Evolutionary conservation across 2,113 vertebrate genomes (phyloP), one percentile per base, ranked within the genome.

Genomic region (Sylvicapra grimmia): DNA sequence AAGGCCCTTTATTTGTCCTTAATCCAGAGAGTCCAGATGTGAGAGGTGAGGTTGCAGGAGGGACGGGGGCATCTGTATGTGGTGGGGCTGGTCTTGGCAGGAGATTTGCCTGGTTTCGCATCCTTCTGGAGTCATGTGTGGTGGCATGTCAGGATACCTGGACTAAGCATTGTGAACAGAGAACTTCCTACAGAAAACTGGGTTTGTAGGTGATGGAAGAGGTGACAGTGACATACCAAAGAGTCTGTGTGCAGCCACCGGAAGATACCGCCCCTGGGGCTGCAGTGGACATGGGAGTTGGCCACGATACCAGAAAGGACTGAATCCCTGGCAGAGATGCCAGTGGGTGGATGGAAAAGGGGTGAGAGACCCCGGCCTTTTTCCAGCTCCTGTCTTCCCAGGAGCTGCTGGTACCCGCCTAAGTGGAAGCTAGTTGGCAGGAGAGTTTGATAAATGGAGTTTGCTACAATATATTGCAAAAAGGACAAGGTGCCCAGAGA

Each of bases 1-100:
- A 84, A 59, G 27, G 49, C 44, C 51, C 85, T 96, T 72, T 54
- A 82, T 85, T 72, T 63, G 29, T 83, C 82, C 53, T 96, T 63
- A 29, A 33, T 75, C 65, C 79, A 13, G 56, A 79, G 58, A 83
- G 29, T 54, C 49, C 33, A n/a, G 29, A 63, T 25, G 15, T 13
- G 49, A 86, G 44, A 93, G 61, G 27, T 25, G n/a, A 65, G 29
- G n/a, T 53, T 90, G 13, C 25, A 31, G 80, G 54, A 33, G 21
- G 49, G 68, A 31, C 0, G 0, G 40, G 21, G 27, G 72, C 23
- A 4, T 36, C 19, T 54, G 3, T 16, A 31, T 31, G 29, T 68
- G 27, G 16, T 1, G 15, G 68, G 58, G 6, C 4, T 31, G 0
- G 11, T 54, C 40, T 49, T 58, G 23, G n/a, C 53, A 25, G 29